Evolutionary conservation across 2,797 vertebrate genomes (phyloP).

Genomic region (Muscicapa striata): DNA sequence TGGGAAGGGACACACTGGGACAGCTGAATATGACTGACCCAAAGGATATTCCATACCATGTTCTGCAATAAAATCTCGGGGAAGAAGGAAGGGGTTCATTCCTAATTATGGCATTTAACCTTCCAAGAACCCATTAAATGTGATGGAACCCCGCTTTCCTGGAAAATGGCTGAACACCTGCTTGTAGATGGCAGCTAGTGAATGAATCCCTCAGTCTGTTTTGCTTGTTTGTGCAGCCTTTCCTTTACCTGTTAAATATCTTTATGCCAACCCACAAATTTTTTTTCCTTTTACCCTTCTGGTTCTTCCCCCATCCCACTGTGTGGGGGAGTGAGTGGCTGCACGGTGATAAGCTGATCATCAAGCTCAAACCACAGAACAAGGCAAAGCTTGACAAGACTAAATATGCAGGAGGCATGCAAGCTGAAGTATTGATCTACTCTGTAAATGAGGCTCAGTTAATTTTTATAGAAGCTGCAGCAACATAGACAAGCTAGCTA

Average conservation of each 20-base stretch:
- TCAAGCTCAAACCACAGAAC: neutral
- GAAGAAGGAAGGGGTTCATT: neutral
- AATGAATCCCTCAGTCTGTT: neutral
- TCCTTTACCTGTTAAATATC: neutral
- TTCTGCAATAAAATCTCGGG: neutral
- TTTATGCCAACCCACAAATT: neutral
- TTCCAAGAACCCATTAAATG: fast-evolving
- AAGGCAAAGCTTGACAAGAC: neutral
- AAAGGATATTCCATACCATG: neutral
- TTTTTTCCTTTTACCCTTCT: neutral
- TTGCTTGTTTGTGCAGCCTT: neutral
- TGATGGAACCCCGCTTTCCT: neutral
- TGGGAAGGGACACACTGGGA: neutral
- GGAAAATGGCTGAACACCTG: neutral
- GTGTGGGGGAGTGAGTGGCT: neutral
- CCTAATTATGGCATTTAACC: neutral
- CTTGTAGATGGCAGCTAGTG: neutral
- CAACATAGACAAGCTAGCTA: neutral
- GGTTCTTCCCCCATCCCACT: neutral
- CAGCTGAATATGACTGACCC: neutral
- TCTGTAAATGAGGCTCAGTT: neutral
- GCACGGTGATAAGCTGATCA: neutral
- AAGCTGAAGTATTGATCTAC: neutral
- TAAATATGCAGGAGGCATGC: neutral
- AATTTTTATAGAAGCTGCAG: neutral